A percentile compares a stretch with the other conserved stretches of the same genome.
These are phyloP conservation scores for Calephelis virginiensis DNA, from an alignment of 1,140 invertebrate genomes.

Conservation along the genomic window DNA sequence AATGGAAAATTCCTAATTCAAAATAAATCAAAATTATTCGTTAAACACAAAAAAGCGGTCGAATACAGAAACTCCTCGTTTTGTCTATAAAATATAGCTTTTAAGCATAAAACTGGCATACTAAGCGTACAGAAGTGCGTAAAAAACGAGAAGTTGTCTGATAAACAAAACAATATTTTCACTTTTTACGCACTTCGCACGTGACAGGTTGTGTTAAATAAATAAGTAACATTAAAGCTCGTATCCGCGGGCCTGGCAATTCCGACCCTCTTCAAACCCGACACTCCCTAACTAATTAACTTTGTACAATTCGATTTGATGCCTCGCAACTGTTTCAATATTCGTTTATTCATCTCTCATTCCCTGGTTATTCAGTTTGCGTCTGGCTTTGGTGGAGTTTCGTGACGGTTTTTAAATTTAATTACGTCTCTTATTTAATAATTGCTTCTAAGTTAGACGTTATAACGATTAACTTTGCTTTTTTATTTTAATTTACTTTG, in stretches of 20 bases:
- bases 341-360: conserved; percentile 42
- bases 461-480: neutral
- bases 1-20: no score
- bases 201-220: conserved; percentile 16
- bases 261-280: conserved; percentile 53
- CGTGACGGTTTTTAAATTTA: conserved; percentile 18
- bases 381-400: conserved; percentile 13
- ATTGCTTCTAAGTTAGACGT: neutral
- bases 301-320: conserved; percentile 62
- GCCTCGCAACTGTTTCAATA: conserved; percentile 54
- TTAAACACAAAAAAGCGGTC: neutral
- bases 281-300: conserved; percentile 63
- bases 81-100: neutral
- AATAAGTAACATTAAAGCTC: conserved; percentile 18
- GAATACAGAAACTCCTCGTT: neutral
- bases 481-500: neutral
- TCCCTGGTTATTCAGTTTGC: conserved; percentile 22
- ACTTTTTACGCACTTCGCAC: neutral
- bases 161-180: no score
- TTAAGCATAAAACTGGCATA: neutral
- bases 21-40: no score
- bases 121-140: neutral
- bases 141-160: neutral
- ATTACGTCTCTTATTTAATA: conserved; percentile 14
- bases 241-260: conserved; percentile 16